Conservation (phyloP, 2,888 invertebrate genomes). For the Apotomis turbidana region DNA sequence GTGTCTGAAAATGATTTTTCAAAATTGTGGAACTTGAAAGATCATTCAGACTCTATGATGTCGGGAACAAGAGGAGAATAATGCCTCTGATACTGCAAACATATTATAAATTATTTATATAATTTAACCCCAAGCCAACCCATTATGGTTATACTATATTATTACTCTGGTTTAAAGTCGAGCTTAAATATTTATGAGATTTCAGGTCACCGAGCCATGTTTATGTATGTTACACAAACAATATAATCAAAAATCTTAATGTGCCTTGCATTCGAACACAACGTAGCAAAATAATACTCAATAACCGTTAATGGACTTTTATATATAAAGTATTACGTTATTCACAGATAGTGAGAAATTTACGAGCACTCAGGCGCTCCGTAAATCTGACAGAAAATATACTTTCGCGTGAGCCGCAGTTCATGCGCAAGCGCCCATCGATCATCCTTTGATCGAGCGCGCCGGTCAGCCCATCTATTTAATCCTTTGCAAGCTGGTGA, state of each 20-base stretch:
- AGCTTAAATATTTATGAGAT: no score
- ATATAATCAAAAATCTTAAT: slow-evolving; percentile 35
- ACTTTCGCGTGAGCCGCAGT: slow-evolving; percentile 38
- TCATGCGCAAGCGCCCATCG: slow-evolving; percentile 49
- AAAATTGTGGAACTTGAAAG: no score
- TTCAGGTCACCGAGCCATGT: no score
- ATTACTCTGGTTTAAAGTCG: no score
- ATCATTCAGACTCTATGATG: no score
- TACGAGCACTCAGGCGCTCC: slow-evolving; percentile 39
- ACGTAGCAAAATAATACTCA: slow-evolving; percentile 35
- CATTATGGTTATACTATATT: no score
- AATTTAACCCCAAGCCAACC: no score
- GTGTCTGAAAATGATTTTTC: no score
- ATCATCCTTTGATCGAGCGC: slow-evolving; percentile 60
- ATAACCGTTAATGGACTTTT: slow-evolving; percentile 40
- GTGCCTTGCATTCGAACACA: slow-evolving; percentile 28
- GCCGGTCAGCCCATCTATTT: slow-evolving; percentile 45
- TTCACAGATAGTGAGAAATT: slow-evolving; percentile 39
- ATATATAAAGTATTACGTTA: slow-evolving; percentile 39
- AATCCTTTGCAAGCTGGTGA: slow-evolving; percentile 35
- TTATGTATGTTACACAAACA: neutral
- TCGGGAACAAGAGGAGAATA: no score
- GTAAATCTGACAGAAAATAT: slow-evolving; percentile 42
- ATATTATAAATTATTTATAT: no score
- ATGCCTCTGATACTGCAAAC: no score